These are phyloP conservation scores for Neopipo cinnamomea DNA, from an alignment of 2,113 vertebrate species.

Conservation along the genomic window DNA sequence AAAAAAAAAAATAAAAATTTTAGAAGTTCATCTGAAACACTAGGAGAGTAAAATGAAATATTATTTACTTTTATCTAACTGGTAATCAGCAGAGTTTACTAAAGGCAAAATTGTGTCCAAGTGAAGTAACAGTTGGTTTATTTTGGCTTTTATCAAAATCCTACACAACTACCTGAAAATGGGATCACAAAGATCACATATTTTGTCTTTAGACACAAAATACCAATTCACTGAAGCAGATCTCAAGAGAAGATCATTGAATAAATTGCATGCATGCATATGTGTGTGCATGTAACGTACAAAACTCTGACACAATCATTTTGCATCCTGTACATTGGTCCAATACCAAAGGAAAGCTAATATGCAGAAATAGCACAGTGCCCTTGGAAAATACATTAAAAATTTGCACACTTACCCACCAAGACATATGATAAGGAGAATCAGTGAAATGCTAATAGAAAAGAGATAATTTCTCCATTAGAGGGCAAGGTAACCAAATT, in stretches of 20 bases:
- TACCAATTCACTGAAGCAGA: not conserved
- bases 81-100: not conserved
- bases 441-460: not conserved
- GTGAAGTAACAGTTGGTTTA: not conserved
- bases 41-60: not conserved
- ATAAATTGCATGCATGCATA: fast-evolving
- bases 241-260: not conserved
- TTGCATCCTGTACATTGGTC: not conserved
- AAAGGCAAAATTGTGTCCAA: not conserved
- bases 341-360: not conserved
- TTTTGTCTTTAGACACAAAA: not conserved
- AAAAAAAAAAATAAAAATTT: not conserved
- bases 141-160: not conserved
- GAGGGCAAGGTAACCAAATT: not conserved
- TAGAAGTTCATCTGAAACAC: not conserved
- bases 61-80: fast-evolving
- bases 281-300: fast-evolving
- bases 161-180: not conserved
- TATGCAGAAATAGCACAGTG: fast-evolving
- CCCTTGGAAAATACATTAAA: not conserved
- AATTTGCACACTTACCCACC: not conserved
- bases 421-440: not conserved
- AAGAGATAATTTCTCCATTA: not conserved
- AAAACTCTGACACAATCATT: not conserved
- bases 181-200: not conserved